These are phyloP conservation scores for Oxyura jamaicensis DNA, from an alignment of 2,113 vertebrate genomes.

Conservation along the genomic window DNA sequence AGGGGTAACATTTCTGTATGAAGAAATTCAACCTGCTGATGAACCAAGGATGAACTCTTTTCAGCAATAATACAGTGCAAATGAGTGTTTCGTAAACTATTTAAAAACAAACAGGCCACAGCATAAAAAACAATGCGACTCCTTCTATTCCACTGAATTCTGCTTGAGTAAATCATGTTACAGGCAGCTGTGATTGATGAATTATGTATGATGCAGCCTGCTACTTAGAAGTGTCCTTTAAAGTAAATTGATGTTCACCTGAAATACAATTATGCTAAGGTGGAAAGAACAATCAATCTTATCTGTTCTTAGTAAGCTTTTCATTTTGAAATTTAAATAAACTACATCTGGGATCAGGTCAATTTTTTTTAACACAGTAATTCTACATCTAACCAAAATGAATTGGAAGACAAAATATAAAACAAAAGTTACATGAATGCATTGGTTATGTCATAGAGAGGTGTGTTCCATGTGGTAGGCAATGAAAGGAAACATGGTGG, in stretches of 20 bases:
- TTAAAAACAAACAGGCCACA: conserved; percentile 67
- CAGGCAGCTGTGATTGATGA: conserved; percentile 79
- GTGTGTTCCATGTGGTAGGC: neutral
- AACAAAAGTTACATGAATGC: conserved; percentile 67
- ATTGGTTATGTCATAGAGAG: conserved; percentile 35
- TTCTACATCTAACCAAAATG: conserved; percentile 71
- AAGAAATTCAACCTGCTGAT: conserved; percentile 22
- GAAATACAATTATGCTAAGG: conserved; percentile 87
- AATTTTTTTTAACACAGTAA: conserved; percentile 74
- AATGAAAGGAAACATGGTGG: neutral
- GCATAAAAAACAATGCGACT: conserved; percentile 64
- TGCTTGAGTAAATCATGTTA: conserved; percentile 76
- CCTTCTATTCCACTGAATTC: conserved; percentile 70
- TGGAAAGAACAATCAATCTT: conserved; percentile 84
- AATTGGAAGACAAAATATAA: conserved; percentile 68
- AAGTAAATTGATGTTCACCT: conserved; percentile 90
- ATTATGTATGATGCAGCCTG: conserved; percentile 85
- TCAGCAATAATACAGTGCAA: conserved; percentile 48
- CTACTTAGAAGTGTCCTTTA: conserved; percentile 87
- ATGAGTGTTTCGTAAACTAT: conserved; percentile 60
- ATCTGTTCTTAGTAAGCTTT: conserved; percentile 83
- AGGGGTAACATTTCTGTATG: conserved; percentile 1
- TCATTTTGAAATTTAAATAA: conserved; percentile 85
- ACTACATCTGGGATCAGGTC: conserved; percentile 73
- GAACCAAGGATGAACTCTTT: conserved; percentile 47